Percentiles rank a stretch among this genome's conserved stretches.
phyloP scores from a whole-genome alignment of 2,113 vertebrate genomes.

The Cyphomyrus discorhynchus region DNA sequence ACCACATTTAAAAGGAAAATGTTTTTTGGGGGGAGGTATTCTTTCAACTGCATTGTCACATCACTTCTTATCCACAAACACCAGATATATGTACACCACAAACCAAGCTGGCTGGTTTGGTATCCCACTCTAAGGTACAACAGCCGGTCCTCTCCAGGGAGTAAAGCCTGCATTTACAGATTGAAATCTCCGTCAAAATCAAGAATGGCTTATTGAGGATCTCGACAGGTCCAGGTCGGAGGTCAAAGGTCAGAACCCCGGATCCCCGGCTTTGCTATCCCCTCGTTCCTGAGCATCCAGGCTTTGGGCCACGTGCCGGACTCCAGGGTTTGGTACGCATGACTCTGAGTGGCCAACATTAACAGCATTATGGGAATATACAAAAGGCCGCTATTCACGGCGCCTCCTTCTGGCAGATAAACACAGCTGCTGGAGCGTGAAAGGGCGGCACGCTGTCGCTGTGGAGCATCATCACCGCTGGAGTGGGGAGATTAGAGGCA shows the following conservation, averaged over 20 bases:
- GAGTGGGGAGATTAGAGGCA: constrained; percentile 10
- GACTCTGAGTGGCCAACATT: constrained; percentile 24
- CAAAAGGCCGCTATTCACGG: neutral
- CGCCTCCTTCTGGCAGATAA: constrained; percentile 9
- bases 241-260: neutral
- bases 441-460: constrained; percentile 1
- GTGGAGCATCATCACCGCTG: neutral
- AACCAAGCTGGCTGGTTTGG: neutral
- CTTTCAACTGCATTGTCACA: neutral
- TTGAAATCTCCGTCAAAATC: neutral
- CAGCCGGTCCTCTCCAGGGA: neutral
- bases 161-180: neutral
- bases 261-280: neutral
- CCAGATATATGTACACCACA: neutral
- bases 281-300: neutral
- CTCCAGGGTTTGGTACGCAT: constrained; percentile 26
- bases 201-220: neutral
- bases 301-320: neutral
- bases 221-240: neutral
- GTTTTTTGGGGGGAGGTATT: neutral
- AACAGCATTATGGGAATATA: constrained; percentile 19
- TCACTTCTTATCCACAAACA: neutral
- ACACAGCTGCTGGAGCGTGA: neutral
- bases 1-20: neutral
- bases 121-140: neutral